Base-by-base conservation (phyloP, 2,888 invertebrate species). In the Diloba caeruleocephala region DNA sequence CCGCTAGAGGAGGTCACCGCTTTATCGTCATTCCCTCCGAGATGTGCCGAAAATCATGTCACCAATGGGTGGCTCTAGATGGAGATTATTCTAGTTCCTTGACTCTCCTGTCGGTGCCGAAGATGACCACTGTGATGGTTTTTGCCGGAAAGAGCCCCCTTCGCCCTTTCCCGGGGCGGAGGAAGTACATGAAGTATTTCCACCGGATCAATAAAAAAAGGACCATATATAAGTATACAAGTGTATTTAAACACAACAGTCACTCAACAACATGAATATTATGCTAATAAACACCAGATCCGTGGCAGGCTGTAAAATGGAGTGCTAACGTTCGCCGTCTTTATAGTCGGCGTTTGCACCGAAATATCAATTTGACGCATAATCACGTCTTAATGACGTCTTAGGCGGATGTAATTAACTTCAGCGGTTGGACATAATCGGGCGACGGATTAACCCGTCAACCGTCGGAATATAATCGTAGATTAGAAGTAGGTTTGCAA, bases 341-440 rank as follows among this genome's bases (percentile, higher is more conserved):
- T 72, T 56, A 64, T 42, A 32, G 28, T 33, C 36, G 34, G 25
- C 51, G 32, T 65, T 62, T 49, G 51, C 49, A 42, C 53, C 49
- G 42, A 72, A 74, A 77, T 74, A 79, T 74, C 61, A 77, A 71
- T 76, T 71, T 63, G 54, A 60, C 49, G 70, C 59, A 57, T 66
- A 72, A 77, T 66, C 64, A 61, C 58, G 52, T 48, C 39, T 67
- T 51, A 65, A 67, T 56, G 48, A 38, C 36, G 44, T 53, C 71
- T 69, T 61, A 66, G 63, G 51, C 68, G 56, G 51, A 54, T 67
- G 75, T 77, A 73, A 81, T 81, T 78, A 80, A 78, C 73, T 78
- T 74, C 74, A 79, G 66, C 26, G 55, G 69, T 79, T 74, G 62
- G 69, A 69, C 72, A 76, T 75, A 78, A 78, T 73, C 59, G 67